Evolutionary conservation across 2,797 vertebrate species (phyloP).

Genomic region (Lindbergichthys nudifrons): DNA sequence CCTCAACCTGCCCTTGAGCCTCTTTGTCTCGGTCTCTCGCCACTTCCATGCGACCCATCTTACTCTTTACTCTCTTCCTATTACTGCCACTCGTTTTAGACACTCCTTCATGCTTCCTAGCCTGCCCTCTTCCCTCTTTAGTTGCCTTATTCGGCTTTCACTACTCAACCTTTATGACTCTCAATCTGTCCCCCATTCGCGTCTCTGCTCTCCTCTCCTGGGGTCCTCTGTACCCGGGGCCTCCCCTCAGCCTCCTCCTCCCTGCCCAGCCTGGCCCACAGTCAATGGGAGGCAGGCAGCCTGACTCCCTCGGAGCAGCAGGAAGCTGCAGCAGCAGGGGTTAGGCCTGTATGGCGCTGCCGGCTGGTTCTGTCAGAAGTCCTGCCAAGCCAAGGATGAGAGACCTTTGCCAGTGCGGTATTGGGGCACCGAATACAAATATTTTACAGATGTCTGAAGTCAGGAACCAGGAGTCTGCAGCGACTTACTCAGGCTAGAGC

Average conservation of each 20-base stretch:
- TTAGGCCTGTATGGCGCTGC: conserved; percentile 77
- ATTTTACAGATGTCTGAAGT: conserved; percentile 86
- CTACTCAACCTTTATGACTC: conserved; percentile 31
- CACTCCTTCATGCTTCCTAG: conserved; percentile 6
- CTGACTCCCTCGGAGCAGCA: conserved; percentile 75
- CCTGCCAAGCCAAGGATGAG: conserved; percentile 84
- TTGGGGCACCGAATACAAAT: conserved; percentile 83
- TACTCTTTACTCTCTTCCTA: background rate
- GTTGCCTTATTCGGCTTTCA: conserved; percentile 23
- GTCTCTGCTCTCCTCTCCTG: conserved; percentile 45
- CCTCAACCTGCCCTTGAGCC: conserved; percentile 59
- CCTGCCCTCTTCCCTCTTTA: background rate
- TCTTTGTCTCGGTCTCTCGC: conserved; percentile 45
- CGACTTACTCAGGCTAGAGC: conserved; percentile 35
- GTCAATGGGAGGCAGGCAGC: conserved; percentile 80
- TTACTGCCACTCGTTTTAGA: conserved; percentile 31
- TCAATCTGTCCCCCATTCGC: conserved; percentile 36
- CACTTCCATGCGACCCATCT: conserved; percentile 43
- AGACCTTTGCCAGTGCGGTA: conserved; percentile 84
- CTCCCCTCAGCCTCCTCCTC: conserved; percentile 65
- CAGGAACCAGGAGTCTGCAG: conserved; percentile 69
- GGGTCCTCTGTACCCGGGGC: conserved; percentile 65
- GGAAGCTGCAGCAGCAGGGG: conserved; percentile 81
- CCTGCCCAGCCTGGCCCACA: conserved; percentile 67
- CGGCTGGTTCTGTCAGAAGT: conserved; percentile 82